Conservation (phyloP, 2,888 invertebrate species). For the Tenthredo livida region DNA sequence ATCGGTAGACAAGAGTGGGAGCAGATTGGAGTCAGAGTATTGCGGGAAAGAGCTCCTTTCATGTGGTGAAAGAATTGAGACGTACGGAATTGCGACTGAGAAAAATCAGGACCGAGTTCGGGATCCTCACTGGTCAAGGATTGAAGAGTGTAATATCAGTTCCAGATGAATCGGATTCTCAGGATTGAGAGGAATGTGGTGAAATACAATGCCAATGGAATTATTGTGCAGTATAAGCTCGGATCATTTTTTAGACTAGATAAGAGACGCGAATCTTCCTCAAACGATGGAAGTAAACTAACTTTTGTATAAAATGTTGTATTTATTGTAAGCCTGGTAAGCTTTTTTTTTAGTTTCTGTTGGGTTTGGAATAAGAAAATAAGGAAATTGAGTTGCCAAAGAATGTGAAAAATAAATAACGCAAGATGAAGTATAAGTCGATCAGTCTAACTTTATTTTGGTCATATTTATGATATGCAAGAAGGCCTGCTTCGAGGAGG, state of each 20-base stretch:
- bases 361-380: neutral
- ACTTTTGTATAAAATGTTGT: slow-evolving; percentile 9
- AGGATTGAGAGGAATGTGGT: neutral
- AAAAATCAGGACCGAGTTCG: neutral
- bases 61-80: slow-evolving; percentile 83
- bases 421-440: slow-evolving; percentile 62
- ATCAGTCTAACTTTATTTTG: slow-evolving; percentile 68
- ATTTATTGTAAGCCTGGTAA: slow-evolving; percentile 4
- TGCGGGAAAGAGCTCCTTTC: slow-evolving; percentile 95
- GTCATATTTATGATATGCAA: slow-evolving; percentile 69
- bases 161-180: neutral
- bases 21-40: slow-evolving; percentile 89
- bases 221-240: neutral
- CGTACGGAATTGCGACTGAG: neutral
- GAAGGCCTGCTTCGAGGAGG: slow-evolving; percentile 69
- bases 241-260: neutral
- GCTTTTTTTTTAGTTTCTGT: neutral
- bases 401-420: neutral
- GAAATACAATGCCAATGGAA: neutral
- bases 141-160: neutral
- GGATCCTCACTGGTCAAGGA: neutral
- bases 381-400: neutral
- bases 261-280: neutral
- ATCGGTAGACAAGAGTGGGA: slow-evolving; percentile 93
- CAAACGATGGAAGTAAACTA: neutral